Conservation (phyloP, 2,113 vertebrate species). For the Pionites leucogaster region DNA sequence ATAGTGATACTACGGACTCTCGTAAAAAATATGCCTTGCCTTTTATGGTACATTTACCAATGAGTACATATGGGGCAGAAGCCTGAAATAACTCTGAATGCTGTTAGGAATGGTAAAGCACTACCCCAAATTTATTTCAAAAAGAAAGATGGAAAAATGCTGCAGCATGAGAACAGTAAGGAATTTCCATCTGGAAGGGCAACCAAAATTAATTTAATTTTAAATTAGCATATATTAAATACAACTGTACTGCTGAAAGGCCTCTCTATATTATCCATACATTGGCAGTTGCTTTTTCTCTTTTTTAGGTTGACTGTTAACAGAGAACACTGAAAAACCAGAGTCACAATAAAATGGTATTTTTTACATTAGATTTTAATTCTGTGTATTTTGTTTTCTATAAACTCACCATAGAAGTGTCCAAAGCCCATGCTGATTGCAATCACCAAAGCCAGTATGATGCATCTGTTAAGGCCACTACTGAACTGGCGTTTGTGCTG, state of each 20-base stretch:
- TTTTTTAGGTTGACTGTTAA: neutral
- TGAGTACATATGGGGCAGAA: neutral
- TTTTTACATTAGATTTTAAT: accelerated
- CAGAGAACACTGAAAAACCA: neutral
- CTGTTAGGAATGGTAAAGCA: neutral
- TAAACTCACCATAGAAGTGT: conserved; percentile 87
- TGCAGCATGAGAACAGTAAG: neutral
- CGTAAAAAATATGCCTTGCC: neutral
- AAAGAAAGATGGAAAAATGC: neutral
- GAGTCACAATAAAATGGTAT: neutral
- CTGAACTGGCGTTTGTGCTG: conserved; percentile 50
- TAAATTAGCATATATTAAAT: neutral
- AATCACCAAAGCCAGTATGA: conserved; percentile 86
- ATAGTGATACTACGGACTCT: neutral
- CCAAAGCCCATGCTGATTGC: conserved; percentile 92
- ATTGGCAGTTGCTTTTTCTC: neutral
- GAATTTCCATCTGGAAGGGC: neutral
- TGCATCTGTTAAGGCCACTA: conserved; percentile 82
- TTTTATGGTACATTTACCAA: neutral
- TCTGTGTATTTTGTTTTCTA: accelerated
- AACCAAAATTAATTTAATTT: neutral
- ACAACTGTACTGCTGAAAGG: neutral
- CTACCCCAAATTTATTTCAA: neutral
- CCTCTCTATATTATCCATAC: neutral
- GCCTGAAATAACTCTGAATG: neutral